Evolutionary conservation across 2,113 vertebrate species (phyloP).

Genomic region (Oncorhynchus gorbuscha): DNA sequence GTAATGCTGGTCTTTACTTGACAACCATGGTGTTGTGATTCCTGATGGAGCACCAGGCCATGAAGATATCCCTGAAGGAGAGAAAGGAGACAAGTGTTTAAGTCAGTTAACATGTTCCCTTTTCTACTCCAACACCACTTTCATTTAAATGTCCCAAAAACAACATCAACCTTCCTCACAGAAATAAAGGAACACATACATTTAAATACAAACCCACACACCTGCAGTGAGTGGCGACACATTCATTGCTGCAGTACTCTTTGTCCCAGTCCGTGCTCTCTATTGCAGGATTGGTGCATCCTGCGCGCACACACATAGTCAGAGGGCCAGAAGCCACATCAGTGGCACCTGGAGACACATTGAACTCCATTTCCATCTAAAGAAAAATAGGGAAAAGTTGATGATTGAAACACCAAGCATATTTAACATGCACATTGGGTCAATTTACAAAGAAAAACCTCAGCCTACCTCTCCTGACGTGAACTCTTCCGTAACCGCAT

Average conservation of each 20-base stretch:
- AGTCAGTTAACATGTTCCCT: background rate
- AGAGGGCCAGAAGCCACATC: slow-evolving; percentile 38
- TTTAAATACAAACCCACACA: slow-evolving; percentile 38
- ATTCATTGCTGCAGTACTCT: slow-evolving; percentile 92
- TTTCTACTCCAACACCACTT: background rate
- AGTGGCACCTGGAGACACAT: slow-evolving; percentile 59
- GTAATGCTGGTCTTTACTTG: slow-evolving; percentile 47
- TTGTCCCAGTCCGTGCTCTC: slow-evolving; percentile 88
- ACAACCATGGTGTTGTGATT: slow-evolving; percentile 62
- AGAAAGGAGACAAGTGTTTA: background rate
- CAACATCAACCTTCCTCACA: background rate
- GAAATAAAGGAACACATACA: background rate
- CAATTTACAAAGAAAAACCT: background rate
- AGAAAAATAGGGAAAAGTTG: slow-evolving; percentile 10
- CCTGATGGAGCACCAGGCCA: slow-evolving; percentile 70
- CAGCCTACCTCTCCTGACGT: slow-evolving; percentile 62
- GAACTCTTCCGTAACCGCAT: slow-evolving; percentile 58
- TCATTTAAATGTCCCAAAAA: background rate
- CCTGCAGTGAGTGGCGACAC: slow-evolving; percentile 91
- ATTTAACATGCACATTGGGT: background rate
- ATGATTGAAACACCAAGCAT: background rate
- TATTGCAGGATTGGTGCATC: slow-evolving; percentile 85
- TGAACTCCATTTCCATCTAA: slow-evolving; percentile 84
- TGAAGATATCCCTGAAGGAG: slow-evolving; percentile 64
- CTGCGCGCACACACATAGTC: slow-evolving; percentile 80